Evolutionary conservation across 1,140 invertebrate species (phyloP).

Genomic region (Hyphantria cunea): DNA sequence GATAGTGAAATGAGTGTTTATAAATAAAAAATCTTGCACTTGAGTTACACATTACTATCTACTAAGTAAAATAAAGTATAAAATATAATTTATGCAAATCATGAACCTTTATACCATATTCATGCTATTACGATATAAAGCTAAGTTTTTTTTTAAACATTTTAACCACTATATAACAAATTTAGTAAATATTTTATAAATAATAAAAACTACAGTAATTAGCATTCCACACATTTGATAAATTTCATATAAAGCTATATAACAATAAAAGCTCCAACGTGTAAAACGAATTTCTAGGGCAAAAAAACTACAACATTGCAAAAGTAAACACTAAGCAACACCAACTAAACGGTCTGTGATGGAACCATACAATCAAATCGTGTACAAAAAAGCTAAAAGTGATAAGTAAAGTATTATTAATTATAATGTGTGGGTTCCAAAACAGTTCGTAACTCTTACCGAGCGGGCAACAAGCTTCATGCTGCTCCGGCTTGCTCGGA

Average conservation of each 20-base stretch:
- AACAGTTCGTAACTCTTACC: constrained; percentile 82
- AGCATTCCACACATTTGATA: constrained; percentile 43
- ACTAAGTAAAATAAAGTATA: constrained; percentile 44
- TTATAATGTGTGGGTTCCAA: constrained; percentile 42
- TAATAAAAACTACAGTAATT: constrained; percentile 25
- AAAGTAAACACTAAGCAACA: constrained; percentile 55
- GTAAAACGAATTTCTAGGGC: constrained; percentile 35
- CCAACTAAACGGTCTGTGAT: constrained; percentile 54
- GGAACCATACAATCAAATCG: constrained; percentile 50
- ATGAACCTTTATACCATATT: constrained; percentile 29
- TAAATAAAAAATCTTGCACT: constrained; percentile 41
- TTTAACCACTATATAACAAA: constrained; percentile 23
- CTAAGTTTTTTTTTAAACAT: constrained; percentile 11
- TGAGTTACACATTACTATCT: constrained; percentile 45
- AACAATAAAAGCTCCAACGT: constrained; percentile 43
- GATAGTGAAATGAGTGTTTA: constrained; percentile 14
- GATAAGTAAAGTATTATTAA: constrained; percentile 24
- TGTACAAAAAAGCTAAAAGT: constrained; percentile 41
- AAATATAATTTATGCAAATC: constrained; percentile 47
- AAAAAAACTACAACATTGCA: constrained; percentile 46
- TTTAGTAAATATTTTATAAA: constrained; percentile 24
- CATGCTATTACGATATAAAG: constrained; percentile 40
- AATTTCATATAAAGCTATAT: constrained; percentile 30
- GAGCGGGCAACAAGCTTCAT: constrained; percentile 92
- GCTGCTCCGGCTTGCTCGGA: constrained; percentile 92